phyloP scores from a whole-genome alignment of 2,888 invertebrate species.

The Keiferia lycopersicella region DNA sequence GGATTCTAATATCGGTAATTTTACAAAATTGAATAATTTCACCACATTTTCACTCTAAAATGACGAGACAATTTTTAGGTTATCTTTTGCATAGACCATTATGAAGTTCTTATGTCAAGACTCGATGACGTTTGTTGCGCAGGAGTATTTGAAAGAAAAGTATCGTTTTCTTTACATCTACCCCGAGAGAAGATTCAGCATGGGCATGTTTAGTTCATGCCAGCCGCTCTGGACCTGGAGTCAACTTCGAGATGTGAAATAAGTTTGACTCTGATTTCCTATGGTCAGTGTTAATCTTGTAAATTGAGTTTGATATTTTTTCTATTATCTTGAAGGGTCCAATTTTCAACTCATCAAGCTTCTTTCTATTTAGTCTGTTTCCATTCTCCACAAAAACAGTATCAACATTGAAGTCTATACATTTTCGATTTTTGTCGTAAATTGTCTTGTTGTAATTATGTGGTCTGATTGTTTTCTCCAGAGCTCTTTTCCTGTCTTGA shows the following conservation, averaged over 20 bases:
- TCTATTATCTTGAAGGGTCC: conserved; percentile 34
- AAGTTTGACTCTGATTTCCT: conserved; percentile 40
- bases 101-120: too few species aligned
- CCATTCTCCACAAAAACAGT: conserved; percentile 43
- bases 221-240: neutral
- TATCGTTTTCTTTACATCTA: too few species aligned
- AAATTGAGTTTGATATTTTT: conserved; percentile 42
- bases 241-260: conserved; percentile 39
- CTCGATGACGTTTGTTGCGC: too few species aligned
- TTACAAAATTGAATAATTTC: too few species aligned
- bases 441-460: conserved; percentile 39
- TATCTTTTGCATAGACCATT: too few species aligned
- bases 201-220: too few species aligned
- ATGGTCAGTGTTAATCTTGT: conserved; percentile 39
- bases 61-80: too few species aligned
- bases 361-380: conserved; percentile 29
- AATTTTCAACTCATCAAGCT: conserved; percentile 18
- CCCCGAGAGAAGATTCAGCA: too few species aligned
- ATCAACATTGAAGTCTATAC: conserved; percentile 33
- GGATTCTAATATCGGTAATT: too few species aligned
- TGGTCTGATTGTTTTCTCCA: conserved; percentile 39
- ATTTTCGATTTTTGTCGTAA: conserved; percentile 34
- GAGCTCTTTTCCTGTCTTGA: conserved; percentile 36
- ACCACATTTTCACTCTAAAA: too few species aligned
- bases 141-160: too few species aligned